A percentile compares a stretch with the other conserved stretches of the same genome.
Evolutionary conservation across 2,113 vertebrate species (phyloP).

Genomic region (Tinamus guttatus): DNA sequence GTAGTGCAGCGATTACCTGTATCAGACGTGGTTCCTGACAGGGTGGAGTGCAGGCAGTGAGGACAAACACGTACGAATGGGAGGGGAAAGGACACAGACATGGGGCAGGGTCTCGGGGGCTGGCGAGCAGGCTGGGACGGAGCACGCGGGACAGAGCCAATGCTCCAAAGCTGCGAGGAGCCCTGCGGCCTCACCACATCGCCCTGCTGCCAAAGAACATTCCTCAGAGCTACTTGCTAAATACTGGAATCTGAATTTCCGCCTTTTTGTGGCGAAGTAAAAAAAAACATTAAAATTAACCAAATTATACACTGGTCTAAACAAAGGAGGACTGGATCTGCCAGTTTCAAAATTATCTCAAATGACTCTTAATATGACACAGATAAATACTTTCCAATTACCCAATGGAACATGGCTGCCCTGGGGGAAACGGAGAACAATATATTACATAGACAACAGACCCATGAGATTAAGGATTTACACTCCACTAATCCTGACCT

Average conservation of each 20-base stretch:
- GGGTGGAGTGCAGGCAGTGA: neutral
- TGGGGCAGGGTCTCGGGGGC: neutral
- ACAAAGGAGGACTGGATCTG: constrained; percentile 49
- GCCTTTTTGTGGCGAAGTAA: constrained; percentile 56
- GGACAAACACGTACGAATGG: rapidly evolving
- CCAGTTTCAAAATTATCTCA: constrained; percentile 63
- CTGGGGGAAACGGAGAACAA: constrained; percentile 56
- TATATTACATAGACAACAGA: constrained; percentile 4
- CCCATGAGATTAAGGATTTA: constrained; percentile 30
- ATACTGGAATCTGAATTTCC: constrained; percentile 49
- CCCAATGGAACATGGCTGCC: constrained; percentile 52
- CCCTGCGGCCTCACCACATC: neutral
- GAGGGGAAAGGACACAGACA: neutral
- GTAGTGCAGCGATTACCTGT: neutral
- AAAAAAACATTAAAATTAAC: constrained; percentile 55
- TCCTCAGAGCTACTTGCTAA: constrained; percentile 55
- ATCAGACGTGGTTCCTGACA: neutral
- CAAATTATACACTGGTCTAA: constrained; percentile 60
- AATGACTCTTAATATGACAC: constrained; percentile 62
- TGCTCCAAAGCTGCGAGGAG: neutral
- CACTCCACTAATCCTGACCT: constrained; percentile 1
- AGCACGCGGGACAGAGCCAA: rapidly evolving
- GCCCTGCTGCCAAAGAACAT: constrained; percentile 33
- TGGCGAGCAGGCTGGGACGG: neutral
- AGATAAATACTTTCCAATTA: constrained; percentile 70